Base-by-base conservation (phyloP, 1,140 invertebrate species). In the Drosophila nannoptera region DNA sequence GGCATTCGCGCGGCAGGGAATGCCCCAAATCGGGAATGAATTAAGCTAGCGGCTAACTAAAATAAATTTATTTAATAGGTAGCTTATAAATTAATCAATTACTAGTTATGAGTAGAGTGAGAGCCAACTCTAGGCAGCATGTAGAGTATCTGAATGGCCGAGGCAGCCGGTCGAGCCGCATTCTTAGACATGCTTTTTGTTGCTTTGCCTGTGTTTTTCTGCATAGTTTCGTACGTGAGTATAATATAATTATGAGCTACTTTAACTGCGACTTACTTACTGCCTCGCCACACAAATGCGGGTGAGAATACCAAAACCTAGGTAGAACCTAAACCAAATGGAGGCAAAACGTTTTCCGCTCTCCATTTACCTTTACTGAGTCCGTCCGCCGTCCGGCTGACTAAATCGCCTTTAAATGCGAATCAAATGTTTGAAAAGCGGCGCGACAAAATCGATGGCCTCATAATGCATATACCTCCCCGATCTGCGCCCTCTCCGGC, bases 181-280 rank as follows among this genome's bases (percentile, higher is more conserved):
- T 49, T 36, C 52, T 36, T 53, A 46, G 1, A 22, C 45, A 63
- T 59, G 42, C 53, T 54, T 58, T 59, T 67, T 56, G 54, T 56
- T 9, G 36, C 46, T 66, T 69, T 78, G 65, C 69, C 42, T 68
- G 67, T 68, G 66, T 48, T 84, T 80, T 84, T 84, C 80, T 84
- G 81, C 76, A 70, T 68, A 84, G 81, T 80, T 77, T 77, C 69
- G 69, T 86, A 84, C 80, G 80, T 84, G 80, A 84, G 73, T 77
- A 86, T 80, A 84, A 80, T 86, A 84, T 84, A 84, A 86, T 84
- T 84, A 86, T 86, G 81, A 84, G 77, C 80, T 77, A 83, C 76
- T 86, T 86, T 80, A 52, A 61, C 64, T 43, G 64, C 55, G 61
- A 53, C 76, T 86, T 86, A 84, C 56, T 81, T 70, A 82, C 73